phyloP scores from a whole-genome alignment of 2,113 vertebrate species.

The Bos indicus region DNA sequence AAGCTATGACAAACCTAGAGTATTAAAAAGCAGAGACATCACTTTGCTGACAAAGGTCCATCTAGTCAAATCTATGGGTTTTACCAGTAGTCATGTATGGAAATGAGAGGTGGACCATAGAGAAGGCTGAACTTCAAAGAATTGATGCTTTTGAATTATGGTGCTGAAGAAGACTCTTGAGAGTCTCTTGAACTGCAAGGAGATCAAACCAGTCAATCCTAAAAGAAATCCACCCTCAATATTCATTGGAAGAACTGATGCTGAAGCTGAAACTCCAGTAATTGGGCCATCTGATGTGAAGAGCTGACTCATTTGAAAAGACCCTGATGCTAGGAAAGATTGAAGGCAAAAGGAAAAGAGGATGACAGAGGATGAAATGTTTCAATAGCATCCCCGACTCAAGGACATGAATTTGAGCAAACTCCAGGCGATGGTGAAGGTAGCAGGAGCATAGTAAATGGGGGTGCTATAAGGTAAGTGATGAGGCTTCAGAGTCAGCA shows the following conservation, averaged over 20 bases:
- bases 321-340: background rate
- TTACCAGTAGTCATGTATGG: background rate
- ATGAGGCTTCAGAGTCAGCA: background rate
- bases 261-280: background rate
- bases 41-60: background rate
- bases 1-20: background rate
- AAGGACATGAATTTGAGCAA: background rate
- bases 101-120: background rate
- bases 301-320: background rate
- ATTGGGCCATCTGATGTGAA: background rate
- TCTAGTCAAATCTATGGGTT: background rate
- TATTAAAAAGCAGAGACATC: background rate
- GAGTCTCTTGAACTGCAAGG: background rate
- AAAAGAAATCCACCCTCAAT: background rate
- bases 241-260: background rate
- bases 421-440: background rate
- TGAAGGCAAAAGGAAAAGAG: background rate
- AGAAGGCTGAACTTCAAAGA: background rate
- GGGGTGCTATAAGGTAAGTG: background rate
- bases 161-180: background rate
- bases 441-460: background rate
- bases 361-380: background rate
- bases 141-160: background rate
- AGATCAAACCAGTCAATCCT: background rate
- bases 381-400: background rate